Conservation (phyloP, 92 coral and sea anemone genomes). For the Scolanthus callimorphus region DNA sequence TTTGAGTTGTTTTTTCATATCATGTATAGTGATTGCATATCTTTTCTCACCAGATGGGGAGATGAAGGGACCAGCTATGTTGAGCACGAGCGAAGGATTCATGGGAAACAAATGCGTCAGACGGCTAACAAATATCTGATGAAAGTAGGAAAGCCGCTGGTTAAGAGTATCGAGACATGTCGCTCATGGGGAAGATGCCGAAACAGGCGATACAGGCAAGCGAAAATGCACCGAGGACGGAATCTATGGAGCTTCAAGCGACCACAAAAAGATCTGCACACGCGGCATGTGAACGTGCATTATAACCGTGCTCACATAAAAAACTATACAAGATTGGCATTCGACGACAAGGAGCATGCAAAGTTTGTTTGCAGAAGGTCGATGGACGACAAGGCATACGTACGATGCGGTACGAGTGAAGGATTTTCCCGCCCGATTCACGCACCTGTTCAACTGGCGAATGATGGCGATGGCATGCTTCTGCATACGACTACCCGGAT, state of each 20-base stretch:
- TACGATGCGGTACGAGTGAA: constrained; percentile 48
- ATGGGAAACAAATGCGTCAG: constrained; percentile 26
- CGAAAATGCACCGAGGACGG: constrained; percentile 37
- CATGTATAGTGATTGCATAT: too few relatives aligned
- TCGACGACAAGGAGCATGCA: constrained; percentile 13
- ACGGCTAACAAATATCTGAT: constrained; percentile 38
- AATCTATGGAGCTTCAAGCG: constrained; percentile 26
- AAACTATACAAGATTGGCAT: constrained; percentile 43
- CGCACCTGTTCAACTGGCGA: constrained; percentile 19
- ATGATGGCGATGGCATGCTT: not conserved
- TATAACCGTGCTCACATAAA: constrained; percentile 42
- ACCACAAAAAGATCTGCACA: constrained; percentile 19
- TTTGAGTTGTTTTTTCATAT: too few relatives aligned
- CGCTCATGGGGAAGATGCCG: constrained; percentile 42
- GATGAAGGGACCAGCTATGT: constrained; percentile 52
- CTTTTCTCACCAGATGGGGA: constrained; percentile 28
- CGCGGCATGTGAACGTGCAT: constrained; percentile 28
- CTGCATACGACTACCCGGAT: constrained; percentile 44
- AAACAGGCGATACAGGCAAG: constrained; percentile 35
- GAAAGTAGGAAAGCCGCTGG: constrained; percentile 1
- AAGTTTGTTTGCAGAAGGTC: constrained; percentile 3
- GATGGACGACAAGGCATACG: constrained; percentile 20
- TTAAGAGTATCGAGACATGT: constrained; percentile 32
- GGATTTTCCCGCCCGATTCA: constrained; percentile 51
- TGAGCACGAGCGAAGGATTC: constrained; percentile 17